A percentile compares a stretch with the other conserved stretches of the same genome.
phyloP scores from a whole-genome alignment of 2,113 vertebrate genomes.

The Mesoclemmys tuberculata region DNA sequence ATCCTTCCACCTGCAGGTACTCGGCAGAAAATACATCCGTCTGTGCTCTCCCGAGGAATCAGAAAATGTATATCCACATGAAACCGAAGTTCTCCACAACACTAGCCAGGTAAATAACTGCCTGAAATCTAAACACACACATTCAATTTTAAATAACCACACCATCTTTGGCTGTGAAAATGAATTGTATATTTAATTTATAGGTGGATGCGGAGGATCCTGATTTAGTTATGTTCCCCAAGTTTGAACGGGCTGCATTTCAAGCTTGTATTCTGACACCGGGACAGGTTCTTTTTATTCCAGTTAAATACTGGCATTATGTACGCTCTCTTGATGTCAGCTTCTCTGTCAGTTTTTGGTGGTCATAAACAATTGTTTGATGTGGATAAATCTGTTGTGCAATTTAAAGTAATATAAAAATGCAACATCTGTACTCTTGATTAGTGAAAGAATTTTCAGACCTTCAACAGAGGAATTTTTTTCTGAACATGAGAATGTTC shows the following conservation, averaged over 20 bases:
- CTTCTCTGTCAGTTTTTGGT: conserved; percentile 98
- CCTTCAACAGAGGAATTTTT: not conserved
- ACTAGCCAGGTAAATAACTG: conserved; percentile 90
- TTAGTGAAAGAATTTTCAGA: not conserved
- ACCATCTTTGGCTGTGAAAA: not conserved
- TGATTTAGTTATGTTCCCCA: conserved; percentile 84
- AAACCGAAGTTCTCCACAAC: conserved; percentile 91
- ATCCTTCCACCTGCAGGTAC: conserved; percentile 79
- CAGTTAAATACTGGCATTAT: conserved; percentile 91
- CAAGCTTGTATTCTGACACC: conserved; percentile 89
- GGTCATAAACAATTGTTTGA: conserved; percentile 82
- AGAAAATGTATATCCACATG: conserved; percentile 90
- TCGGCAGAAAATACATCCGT: conserved; percentile 93
- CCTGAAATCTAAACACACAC: accelerated
- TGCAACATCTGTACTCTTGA: not conserved
- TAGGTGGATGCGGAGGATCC: conserved; percentile 95
- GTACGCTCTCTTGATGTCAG: conserved; percentile 91
- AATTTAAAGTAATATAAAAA: not conserved
- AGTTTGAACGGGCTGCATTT: conserved; percentile 84
- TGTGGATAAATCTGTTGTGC: not conserved
- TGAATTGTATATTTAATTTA: not conserved
- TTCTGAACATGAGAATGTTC: not conserved
- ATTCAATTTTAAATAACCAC: accelerated
- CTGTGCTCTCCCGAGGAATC: conserved; percentile 88
- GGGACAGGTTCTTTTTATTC: conserved; percentile 95